Base-by-base conservation (phyloP, 2,113 vertebrate genomes). In the Eudyptes chrysolophus region DNA sequence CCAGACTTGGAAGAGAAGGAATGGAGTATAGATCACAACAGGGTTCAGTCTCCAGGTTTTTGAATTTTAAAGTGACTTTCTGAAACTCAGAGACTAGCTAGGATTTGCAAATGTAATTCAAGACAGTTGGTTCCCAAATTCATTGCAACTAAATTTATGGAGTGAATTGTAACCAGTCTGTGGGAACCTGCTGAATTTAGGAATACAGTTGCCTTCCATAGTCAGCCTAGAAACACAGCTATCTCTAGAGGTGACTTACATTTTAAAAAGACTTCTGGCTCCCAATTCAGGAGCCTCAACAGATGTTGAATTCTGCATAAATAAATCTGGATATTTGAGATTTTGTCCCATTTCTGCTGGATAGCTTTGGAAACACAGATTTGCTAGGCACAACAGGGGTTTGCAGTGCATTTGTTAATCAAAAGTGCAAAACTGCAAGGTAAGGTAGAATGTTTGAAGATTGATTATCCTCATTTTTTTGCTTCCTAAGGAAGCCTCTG, bases 381-480 rank as follows among this genome's bases (percentile, higher is more conserved):
- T 90, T 90, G 15, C 78, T 77, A 24, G 27, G 61, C 84, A 77
- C 91, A 92, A 83, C 82, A 85, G 70, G 66, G 83, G 40, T 46
- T 88, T 87, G 76, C 24, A 69, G 34, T 36, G 25, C 57, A 77
- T 92, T 94, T 94, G 76, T 75, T 96, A 94, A 92, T 91, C 55
- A 91, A 75, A 96, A 91, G 34, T 62, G 46, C 36, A 90, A 86
- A 96, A 95, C 44, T 96, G 94, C 92, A 94, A 95, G 54, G 44
- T 92, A 95, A 97, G 87, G 30, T 66, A 90, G 42, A 90, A 93
- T 1, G 3, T 76, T n/a, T 88, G 66, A 93, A 96, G 90, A 95
- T 90, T 95, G 82, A 97, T 95, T 92, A 95, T 90, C 70, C 71
- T 79, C 20, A 52, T 42, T 65, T 93, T 94, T 91, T 92, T 89